These are phyloP conservation scores for Lucinisca nassula DNA, from an alignment of 2,888 invertebrate species.

Conservation along the genomic window DNA sequence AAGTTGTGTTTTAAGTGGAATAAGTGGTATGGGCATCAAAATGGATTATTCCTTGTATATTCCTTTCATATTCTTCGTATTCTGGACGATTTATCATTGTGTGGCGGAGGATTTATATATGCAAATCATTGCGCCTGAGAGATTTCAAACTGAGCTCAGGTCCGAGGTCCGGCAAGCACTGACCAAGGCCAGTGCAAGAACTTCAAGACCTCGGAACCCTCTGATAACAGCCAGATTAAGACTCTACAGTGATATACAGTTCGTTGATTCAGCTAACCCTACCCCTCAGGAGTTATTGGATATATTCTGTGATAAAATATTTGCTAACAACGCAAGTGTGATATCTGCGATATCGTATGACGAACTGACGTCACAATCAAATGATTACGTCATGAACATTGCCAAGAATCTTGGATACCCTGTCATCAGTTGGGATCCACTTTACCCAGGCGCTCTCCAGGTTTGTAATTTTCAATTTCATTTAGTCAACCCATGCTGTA, in stretches of 20 bases:
- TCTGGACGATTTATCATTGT: neutral
- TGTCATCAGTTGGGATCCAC: constrained; percentile 70
- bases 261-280: constrained; percentile 20
- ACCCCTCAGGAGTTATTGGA: constrained; percentile 55
- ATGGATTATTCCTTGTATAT: neutral
- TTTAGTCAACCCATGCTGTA: too few relatives aligned
- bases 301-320: constrained; percentile 59
- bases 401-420: constrained; percentile 60
- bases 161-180: neutral
- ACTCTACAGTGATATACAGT: constrained; percentile 20
- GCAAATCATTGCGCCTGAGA: constrained; percentile 39
- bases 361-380: constrained; percentile 34
- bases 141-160: neutral
- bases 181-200: neutral
- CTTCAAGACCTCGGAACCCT: neutral
- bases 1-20: too few relatives aligned
- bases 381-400: constrained; percentile 53
- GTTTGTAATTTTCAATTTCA: constrained; percentile 37
- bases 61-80: neutral
- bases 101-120: constrained; percentile 15
- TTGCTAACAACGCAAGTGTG: constrained; percentile 54
- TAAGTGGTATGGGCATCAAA: too few relatives aligned
- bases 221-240: neutral
- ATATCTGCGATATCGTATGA: constrained; percentile 46
- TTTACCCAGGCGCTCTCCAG: constrained; percentile 60